Conservation (phyloP, 2,888 invertebrate species). For the Drosophila macrospina region DNA sequence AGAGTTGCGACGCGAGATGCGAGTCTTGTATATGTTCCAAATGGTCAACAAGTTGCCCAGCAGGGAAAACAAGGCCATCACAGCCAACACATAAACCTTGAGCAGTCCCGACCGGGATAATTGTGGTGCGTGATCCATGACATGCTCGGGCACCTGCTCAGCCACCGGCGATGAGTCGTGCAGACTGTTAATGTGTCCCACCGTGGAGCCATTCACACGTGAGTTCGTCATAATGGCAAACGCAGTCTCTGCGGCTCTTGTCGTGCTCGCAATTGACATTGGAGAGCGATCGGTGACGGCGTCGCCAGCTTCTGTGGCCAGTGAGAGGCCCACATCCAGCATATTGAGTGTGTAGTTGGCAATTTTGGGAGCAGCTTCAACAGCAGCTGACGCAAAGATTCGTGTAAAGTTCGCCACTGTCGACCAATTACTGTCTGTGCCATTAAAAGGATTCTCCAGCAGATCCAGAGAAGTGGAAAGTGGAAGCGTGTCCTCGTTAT, state of each 20-base stretch:
- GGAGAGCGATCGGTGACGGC: conserved; percentile 18
- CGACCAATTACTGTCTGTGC: conserved; percentile 54
- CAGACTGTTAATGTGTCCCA: conserved; percentile 54
- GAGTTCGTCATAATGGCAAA: conserved; percentile 56
- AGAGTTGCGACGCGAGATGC: conserved; percentile 87
- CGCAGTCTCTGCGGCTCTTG: conserved; percentile 42
- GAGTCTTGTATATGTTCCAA: conserved; percentile 90
- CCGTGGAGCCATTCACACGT: conserved; percentile 45
- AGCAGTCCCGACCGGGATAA: conserved; percentile 88
- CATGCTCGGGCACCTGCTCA: conserved; percentile 66
- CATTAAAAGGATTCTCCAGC: conserved; percentile 34
- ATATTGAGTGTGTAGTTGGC: conserved; percentile 70
- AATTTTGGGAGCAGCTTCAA: conserved; percentile 55
- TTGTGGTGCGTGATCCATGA: conserved; percentile 89
- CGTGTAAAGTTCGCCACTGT: conserved; percentile 57
- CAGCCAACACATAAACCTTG: conserved; percentile 89
- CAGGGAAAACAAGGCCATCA: conserved; percentile 90
- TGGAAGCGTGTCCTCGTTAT: not conserved
- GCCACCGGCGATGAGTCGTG: conserved; percentile 58
- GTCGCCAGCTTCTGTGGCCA: conserved; percentile 47
- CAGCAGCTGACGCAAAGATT: conserved; percentile 46
- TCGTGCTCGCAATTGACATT: conserved; percentile 13
- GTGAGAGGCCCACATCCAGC: conserved; percentile 56
- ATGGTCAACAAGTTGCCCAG: conserved; percentile 92
- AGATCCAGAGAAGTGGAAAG: not conserved